Conservation (phyloP, 2,888 invertebrate genomes). For the Agelastica alni region DNA sequence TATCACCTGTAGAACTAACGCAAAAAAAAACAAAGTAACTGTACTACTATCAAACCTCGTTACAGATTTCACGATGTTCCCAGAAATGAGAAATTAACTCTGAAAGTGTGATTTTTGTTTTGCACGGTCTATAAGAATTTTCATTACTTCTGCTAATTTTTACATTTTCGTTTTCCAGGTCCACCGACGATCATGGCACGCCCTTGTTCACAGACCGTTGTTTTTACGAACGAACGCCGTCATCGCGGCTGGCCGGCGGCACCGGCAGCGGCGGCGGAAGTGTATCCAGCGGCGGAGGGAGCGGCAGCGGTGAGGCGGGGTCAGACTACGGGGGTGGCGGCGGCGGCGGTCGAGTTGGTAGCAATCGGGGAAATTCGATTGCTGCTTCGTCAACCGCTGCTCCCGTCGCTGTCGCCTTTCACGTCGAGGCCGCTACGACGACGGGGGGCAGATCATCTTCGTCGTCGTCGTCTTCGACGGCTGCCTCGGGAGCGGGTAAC, state of each 20-base stretch:
- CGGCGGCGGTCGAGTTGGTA: constrained; percentile 10
- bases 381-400: constrained; percentile 24
- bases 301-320: constrained; percentile 1
- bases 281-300: constrained; percentile 6
- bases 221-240: constrained; percentile 59
- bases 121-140: no score
- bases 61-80: no score
- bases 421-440: constrained; percentile 12
- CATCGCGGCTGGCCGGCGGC: constrained; percentile 16
- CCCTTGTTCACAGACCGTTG: constrained; percentile 56
- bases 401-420: constrained; percentile 18
- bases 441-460: constrained; percentile 10
- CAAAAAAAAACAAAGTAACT: no score
- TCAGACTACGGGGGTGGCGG: constrained; percentile 11
- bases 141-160: no score
- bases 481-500: constrained; percentile 18
- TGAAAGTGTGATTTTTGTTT: no score
- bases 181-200: constrained; percentile 59
- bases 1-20: no score
- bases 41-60: no score
- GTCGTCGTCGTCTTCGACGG: constrained; percentile 9
- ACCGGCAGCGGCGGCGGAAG: constrained; percentile 5
- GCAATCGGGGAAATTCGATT: constrained; percentile 1
- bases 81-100: no score
- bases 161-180: constrained; percentile 49